Evolutionary conservation across 1,140 invertebrate species (phyloP).

Genomic region (Triops longicaudatus): DNA sequence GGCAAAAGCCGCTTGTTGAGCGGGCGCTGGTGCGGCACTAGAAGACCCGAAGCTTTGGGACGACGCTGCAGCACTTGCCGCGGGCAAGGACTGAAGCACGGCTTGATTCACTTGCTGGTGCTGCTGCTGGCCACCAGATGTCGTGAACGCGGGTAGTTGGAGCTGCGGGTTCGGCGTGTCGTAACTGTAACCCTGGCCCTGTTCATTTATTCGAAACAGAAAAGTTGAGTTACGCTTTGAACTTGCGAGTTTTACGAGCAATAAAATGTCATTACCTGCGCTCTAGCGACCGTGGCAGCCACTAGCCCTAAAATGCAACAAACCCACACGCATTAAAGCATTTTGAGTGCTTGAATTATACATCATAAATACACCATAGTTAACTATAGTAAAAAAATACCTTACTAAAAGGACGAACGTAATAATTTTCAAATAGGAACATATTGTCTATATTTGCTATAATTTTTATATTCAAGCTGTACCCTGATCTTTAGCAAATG

Average conservation of each 20-base stretch:
- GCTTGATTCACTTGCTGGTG: conserved; percentile 8
- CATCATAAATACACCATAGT: too few species aligned
- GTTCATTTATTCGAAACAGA: neutral
- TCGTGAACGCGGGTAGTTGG: neutral
- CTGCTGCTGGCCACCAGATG: neutral
- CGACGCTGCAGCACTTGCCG: neutral
- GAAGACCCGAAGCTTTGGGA: neutral
- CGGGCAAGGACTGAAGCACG: neutral
- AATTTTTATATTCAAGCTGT: too few species aligned
- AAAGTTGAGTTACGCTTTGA: neutral
- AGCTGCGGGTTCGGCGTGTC: neutral
- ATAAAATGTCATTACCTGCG: neutral
- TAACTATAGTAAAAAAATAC: too few species aligned
- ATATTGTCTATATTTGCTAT: too few species aligned
- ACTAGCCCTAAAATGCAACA: neutral
- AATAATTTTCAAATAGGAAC: too few species aligned
- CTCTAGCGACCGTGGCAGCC: neutral
- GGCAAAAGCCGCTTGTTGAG: neutral
- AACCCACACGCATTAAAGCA: neutral
- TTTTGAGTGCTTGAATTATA: too few species aligned
- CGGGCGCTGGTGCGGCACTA: neutral
- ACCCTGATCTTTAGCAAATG: neutral
- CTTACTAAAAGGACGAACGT: too few species aligned
- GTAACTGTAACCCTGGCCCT: conserved; percentile 22
- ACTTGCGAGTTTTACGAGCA: neutral